Base-by-base conservation (phyloP, 2,888 invertebrate genomes). In the Acanthosepion pharaonis region DNA sequence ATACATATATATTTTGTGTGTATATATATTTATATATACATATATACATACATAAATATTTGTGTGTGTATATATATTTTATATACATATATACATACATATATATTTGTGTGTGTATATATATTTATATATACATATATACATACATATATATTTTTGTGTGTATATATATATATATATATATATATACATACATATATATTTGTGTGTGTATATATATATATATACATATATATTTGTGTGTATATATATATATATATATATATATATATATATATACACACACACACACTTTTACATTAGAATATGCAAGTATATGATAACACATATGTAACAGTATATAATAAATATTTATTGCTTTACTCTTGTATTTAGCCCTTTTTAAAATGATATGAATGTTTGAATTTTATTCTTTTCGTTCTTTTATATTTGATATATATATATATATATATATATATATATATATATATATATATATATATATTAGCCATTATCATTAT, bases 181-280 rank as follows among this genome's bases (percentile, higher is more conserved):
- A 91, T 33, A 9, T 48, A 91, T 91, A 91, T 48, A 42, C 48
- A 42, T 91, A 33, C 0, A 42, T 91, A 42, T 91, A 9, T 91
- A 91, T 42, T 8, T 25, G 2, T 91, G 28, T 8, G 9, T 91
- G 5, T 23, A 91, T 91, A 42, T 48, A 91, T 25, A 33, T 33
- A 91, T 28, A 8, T 33, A 3, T 91, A 4, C 23, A 4, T 91
- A 91, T 25, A 42, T 33, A 91, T 25, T 42, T 91, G 5, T 33
- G 42, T 25, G 42, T 91, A 91, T 91, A 93, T 93, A 93, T 93
- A 49, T 18, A 93, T 93, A 93, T 51, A 93, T 49, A 93, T 49
- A 93, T 28, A 93, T 93, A 51, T 91, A 20, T 91, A 20, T 23
- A 91, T 33, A 20, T 91, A 9, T 53, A 15, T 53, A 33, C 33